A percentile compares a stretch with the other conserved stretches of the same genome.
phyloP scores from a whole-genome alignment of 2,888 invertebrate species.

The Acronicta psi region DNA sequence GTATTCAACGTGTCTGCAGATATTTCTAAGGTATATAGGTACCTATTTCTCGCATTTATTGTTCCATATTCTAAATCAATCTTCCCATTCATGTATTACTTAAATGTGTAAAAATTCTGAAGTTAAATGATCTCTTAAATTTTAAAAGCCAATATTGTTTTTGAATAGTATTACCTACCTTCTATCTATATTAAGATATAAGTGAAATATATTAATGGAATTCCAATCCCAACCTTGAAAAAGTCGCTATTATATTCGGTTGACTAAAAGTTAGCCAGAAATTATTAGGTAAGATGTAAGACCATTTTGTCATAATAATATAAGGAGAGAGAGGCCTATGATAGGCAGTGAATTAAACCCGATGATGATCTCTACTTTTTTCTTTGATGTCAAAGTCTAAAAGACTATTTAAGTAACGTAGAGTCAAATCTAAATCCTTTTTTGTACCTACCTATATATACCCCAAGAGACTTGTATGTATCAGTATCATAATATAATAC shows the following conservation, averaged over 20 bases:
- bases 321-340: constrained; percentile 46
- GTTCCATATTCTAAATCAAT: constrained; percentile 26
- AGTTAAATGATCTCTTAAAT: constrained; percentile 45
- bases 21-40: constrained; percentile 40
- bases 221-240: constrained; percentile 39
- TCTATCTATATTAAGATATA: constrained; percentile 29
- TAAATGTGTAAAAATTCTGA: constrained; percentile 15
- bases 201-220: constrained; percentile 40
- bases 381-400: constrained; percentile 52
- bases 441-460: constrained; percentile 44
- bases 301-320: constrained; percentile 46
- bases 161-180: constrained; percentile 30
- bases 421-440: constrained; percentile 31
- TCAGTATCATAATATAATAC: constrained; percentile 48
- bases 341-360: constrained; percentile 31
- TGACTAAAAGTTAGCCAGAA: constrained; percentile 55
- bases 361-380: constrained; percentile 30
- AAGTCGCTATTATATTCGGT: constrained; percentile 43
- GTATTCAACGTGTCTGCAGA: no score
- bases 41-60: constrained; percentile 23
- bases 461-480: constrained; percentile 51
- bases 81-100: constrained; percentile 16
- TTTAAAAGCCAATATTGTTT: constrained; percentile 50
- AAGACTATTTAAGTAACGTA: constrained; percentile 48
- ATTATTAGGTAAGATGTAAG: constrained; percentile 51